Evolutionary conservation across 2,888 invertebrate species (phyloP).

Genomic region (Aromia moschata): DNA sequence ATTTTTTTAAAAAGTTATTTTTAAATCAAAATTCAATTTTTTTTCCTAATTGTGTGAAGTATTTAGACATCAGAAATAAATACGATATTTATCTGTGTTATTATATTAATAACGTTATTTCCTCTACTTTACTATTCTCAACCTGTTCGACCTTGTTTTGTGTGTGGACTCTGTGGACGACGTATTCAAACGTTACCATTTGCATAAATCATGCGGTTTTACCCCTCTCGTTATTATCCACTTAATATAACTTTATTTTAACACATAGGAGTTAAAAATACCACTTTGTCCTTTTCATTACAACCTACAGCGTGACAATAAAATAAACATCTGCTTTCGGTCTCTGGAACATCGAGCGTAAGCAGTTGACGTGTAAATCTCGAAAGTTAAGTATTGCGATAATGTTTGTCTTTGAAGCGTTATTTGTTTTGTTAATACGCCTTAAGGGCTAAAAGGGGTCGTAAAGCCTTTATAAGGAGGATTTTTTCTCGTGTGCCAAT

Average conservation of each 20-base stretch:
- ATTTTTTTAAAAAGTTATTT: too few relatives aligned
- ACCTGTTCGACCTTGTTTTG: too few relatives aligned
- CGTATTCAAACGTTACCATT: too few relatives aligned
- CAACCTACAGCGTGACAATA: conserved; percentile 5
- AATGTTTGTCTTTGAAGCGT: conserved; percentile 11
- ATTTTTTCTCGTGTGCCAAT: too few relatives aligned
- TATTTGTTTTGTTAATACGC: conserved; percentile 10
- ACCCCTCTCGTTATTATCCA: neutral
- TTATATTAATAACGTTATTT: too few relatives aligned
- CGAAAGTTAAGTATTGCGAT: conserved; percentile 19
- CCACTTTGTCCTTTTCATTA: conserved; percentile 9
- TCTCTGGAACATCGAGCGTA: conserved; percentile 10
- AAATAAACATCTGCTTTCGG: conserved; percentile 17
- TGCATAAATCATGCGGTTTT: neutral
- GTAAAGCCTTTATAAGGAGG: neutral
- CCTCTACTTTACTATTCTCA: too few relatives aligned
- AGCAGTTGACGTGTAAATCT: conserved; percentile 12
- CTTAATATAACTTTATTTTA: conserved; percentile 1
- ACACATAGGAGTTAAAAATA: conserved; percentile 12
- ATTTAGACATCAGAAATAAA: too few relatives aligned
- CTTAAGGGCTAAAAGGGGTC: neutral
- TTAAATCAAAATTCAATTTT: too few relatives aligned
- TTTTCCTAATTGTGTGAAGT: too few relatives aligned
- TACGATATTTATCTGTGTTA: too few relatives aligned
- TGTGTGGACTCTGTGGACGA: too few relatives aligned